A percentile compares a stretch with the other conserved stretches of the same genome.
These are phyloP conservation scores for Gasteruption jaculator DNA, from an alignment of 2,888 invertebrate species.

Conservation along the genomic window DNA sequence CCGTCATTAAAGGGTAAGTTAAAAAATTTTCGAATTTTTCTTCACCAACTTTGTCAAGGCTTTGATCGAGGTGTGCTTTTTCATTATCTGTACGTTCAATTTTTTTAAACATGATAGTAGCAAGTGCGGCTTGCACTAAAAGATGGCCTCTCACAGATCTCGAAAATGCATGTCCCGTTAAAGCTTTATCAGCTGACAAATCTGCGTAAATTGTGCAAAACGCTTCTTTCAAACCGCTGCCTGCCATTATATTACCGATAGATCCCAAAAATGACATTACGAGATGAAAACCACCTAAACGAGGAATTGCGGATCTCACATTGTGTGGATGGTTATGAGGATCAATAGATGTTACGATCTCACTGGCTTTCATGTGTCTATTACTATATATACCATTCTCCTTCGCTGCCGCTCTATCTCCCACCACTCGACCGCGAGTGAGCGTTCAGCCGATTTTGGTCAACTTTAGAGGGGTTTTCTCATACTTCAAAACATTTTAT, in stretches of 20 bases:
- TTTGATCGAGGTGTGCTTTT: constrained; percentile 12
- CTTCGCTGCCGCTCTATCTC: too few relatives aligned
- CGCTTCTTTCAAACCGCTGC: constrained; percentile 33
- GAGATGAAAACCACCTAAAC: constrained; percentile 38
- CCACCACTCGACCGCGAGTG: too few relatives aligned
- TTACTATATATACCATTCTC: too few relatives aligned
- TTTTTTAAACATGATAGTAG: constrained; percentile 25
- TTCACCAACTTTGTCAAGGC: constrained; percentile 9
- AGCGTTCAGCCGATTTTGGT: too few relatives aligned
- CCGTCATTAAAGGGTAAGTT: too few relatives aligned
- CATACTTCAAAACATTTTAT: too few relatives aligned
- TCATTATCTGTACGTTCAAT: constrained; percentile 24
- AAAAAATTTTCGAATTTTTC: background rate
- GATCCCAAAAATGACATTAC: constrained; percentile 39
- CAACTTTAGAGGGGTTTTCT: too few relatives aligned
- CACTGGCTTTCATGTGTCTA: constrained; percentile 32
- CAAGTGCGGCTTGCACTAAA: constrained; percentile 30
- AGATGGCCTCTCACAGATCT: constrained; percentile 30
- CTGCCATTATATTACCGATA: constrained; percentile 41
- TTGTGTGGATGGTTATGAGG: constrained; percentile 24
- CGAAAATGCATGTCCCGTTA: constrained; percentile 35
- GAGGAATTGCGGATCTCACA: constrained; percentile 24
- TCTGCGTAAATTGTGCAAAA: constrained; percentile 30
- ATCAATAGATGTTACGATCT: constrained; percentile 29
- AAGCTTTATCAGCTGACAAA: constrained; percentile 32